phyloP scores from a whole-genome alignment of 2,113 vertebrate genomes.

The Gobius niger region DNA sequence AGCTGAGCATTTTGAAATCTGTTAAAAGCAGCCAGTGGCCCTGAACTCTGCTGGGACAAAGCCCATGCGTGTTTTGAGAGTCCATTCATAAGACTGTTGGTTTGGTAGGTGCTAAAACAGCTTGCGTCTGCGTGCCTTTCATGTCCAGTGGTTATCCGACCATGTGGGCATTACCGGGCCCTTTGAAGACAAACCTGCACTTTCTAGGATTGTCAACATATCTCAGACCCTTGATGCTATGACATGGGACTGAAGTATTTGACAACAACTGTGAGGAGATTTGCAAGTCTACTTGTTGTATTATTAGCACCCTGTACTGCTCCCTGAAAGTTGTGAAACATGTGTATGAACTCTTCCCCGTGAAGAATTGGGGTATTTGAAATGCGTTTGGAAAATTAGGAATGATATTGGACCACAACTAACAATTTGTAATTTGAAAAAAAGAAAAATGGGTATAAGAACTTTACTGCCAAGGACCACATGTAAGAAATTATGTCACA shows the following conservation, averaged over 20 bases:
- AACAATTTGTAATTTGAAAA: too few species aligned
- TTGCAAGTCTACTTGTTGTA: too few species aligned
- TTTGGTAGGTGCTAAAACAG: slow-evolving; percentile 18
- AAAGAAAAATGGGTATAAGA: too few species aligned
- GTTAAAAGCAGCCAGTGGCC: slow-evolving; percentile 60
- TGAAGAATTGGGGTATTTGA: too few species aligned
- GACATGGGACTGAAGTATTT: not conserved
- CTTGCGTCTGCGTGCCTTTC: slow-evolving; percentile 58
- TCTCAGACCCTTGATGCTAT: not conserved
- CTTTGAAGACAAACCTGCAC: slow-evolving; percentile 50
- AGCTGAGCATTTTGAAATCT: slow-evolving; percentile 48
- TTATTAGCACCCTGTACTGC: too few species aligned
- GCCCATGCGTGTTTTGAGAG: slow-evolving; percentile 59
- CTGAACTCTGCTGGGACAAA: slow-evolving; percentile 41
- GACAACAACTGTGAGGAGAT: too few species aligned
- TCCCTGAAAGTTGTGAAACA: too few species aligned
- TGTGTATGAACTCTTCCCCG: too few species aligned
- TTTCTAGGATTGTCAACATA: not conserved
- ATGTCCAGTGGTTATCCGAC: slow-evolving; percentile 56
- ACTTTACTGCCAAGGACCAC: too few species aligned
- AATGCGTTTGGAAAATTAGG: too few species aligned
- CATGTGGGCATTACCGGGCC: slow-evolving; percentile 38
- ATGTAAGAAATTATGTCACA: too few species aligned
- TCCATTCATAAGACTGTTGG: slow-evolving; percentile 40
- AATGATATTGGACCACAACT: too few species aligned